These are phyloP conservation scores for Macrotus californicus DNA, from an alignment of 2,113 vertebrate species.

Conservation along the genomic window DNA sequence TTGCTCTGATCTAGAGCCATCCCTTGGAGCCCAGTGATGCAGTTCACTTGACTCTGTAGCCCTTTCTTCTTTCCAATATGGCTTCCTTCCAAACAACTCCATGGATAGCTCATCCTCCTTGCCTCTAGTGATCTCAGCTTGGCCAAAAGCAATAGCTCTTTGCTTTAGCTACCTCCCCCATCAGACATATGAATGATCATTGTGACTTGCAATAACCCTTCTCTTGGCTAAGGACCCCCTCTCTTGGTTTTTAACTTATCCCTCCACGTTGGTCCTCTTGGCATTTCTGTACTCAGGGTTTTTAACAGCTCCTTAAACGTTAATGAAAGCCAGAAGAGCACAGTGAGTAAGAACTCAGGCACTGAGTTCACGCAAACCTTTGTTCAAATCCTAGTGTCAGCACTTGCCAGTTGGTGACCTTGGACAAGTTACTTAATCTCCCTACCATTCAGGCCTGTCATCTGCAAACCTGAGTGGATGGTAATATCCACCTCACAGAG, in stretches of 20 bases:
- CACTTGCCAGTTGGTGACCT: neutral
- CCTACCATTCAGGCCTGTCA: neutral
- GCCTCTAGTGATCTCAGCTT: neutral
- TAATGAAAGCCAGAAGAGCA: neutral
- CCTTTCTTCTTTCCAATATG: neutral
- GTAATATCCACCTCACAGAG: neutral
- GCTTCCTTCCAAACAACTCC: neutral
- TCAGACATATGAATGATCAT: neutral
- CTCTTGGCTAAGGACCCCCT: neutral
- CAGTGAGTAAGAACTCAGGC: neutral
- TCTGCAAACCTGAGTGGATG: neutral
- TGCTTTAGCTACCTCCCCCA: neutral
- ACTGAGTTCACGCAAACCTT: neutral
- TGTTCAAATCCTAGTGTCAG: neutral
- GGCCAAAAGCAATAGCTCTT: neutral
- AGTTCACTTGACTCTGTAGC: neutral
- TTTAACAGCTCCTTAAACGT: neutral
- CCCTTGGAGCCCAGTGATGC: neutral
- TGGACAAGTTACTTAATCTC: neutral
- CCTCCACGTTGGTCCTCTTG: neutral
- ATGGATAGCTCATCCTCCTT: neutral
- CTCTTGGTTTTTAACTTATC: neutral
- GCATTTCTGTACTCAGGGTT: neutral
- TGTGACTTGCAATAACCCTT: neutral
- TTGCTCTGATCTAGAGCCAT: neutral